Evolutionary conservation across 2,797 vertebrate species (phyloP).

Genomic region (Chrosomus eos): DNA sequence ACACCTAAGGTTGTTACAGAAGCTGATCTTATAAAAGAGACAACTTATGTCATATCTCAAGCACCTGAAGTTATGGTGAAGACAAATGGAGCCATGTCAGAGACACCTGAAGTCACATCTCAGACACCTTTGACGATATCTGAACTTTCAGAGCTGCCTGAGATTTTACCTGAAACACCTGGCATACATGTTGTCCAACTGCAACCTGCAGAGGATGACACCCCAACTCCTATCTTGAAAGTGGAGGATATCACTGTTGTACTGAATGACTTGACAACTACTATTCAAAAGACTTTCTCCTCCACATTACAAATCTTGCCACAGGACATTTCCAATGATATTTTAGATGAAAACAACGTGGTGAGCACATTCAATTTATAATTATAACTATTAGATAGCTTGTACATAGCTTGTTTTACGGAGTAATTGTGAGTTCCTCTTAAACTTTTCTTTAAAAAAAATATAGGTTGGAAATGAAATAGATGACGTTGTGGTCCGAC

Average conservation of each 20-base stretch:
- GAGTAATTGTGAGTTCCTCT: not conserved
- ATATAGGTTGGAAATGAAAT: constrained; percentile 89
- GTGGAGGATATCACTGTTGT: constrained; percentile 54
- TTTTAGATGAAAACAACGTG: constrained; percentile 67
- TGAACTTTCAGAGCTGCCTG: not conserved
- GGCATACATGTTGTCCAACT: constrained; percentile 3
- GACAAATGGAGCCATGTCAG: not conserved
- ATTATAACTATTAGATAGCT: no score
- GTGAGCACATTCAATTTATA: constrained; percentile 72
- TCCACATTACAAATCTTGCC: constrained; percentile 36
- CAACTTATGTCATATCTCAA: not conserved
- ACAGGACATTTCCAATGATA: constrained; percentile 54
- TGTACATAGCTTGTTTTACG: not conserved
- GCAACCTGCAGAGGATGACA: constrained; percentile 16
- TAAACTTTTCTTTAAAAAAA: not conserved
- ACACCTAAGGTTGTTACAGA: constrained; percentile 1
- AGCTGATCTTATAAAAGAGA: not conserved
- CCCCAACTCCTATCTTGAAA: constrained; percentile 12
- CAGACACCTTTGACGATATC: not conserved
- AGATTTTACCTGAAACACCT: constrained; percentile 1
- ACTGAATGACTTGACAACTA: constrained; percentile 63
- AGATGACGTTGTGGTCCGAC: constrained; percentile 70
- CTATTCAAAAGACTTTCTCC: constrained; percentile 53
- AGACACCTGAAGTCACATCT: not conserved
- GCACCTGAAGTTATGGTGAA: constrained; percentile 1